Evolutionary conservation across 2,113 vertebrate species (phyloP).

Genomic region (Nettapus auritus): DNA sequence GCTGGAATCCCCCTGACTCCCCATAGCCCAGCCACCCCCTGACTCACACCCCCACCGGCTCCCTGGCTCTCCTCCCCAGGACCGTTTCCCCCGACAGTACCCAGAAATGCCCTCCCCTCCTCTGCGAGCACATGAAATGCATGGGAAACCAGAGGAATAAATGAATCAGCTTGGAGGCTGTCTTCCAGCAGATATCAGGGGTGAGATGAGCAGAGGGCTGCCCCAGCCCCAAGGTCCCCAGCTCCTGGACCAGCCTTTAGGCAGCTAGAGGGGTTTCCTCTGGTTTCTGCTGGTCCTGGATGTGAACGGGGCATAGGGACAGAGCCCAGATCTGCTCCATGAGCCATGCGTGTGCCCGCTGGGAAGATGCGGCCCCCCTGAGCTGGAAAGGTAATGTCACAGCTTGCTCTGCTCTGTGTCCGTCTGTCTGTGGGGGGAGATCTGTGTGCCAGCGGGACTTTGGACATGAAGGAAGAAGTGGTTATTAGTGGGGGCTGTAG

Average conservation of each 20-base stretch:
- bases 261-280: background rate
- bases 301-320: background rate
- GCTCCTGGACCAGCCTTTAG: background rate
- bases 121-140: background rate
- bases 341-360: fast-evolving
- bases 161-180: background rate
- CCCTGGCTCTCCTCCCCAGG: background rate
- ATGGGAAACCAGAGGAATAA: background rate
- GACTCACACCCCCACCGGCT: background rate
- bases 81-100: background rate
- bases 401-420: background rate
- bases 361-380: background rate
- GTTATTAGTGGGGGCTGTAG: background rate
- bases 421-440: background rate
- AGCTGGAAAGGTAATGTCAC: background rate
- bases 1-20: background rate
- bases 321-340: background rate
- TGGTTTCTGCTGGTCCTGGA: background rate
- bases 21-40: background rate
- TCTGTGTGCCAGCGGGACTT: background rate
- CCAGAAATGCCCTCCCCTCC: background rate
- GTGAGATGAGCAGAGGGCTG: background rate
- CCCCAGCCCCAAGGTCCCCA: background rate
- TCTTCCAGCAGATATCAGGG: background rate
- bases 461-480: fast-evolving